These are phyloP conservation scores for Tenebrosternarchus preto DNA, from an alignment of 2,113 vertebrate genomes.

Conservation along the genomic window DNA sequence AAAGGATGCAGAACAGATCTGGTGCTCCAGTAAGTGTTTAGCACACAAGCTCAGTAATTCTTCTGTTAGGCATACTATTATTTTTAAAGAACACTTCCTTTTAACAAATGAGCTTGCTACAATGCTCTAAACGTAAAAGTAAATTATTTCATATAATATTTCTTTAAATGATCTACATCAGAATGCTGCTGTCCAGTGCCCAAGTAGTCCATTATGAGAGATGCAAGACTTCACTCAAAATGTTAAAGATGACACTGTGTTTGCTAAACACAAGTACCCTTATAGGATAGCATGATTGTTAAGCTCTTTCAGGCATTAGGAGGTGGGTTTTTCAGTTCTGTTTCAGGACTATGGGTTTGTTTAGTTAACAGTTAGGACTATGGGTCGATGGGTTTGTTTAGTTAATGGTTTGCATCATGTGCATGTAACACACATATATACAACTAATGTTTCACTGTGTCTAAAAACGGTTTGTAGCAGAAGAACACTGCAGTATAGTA, in stretches of 20 bases:
- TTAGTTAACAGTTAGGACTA: too few species aligned
- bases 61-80: not conserved
- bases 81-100: not conserved
- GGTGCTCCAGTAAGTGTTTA: too few species aligned
- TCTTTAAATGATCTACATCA: not conserved
- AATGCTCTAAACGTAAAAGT: not conserved
- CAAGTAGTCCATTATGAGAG: not conserved
- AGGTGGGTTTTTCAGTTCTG: not conserved
- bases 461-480: not conserved
- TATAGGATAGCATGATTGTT: not conserved
- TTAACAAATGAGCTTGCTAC: not conserved
- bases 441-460: not conserved
- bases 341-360: not conserved
- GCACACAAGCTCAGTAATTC: not conserved
- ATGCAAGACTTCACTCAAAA: not conserved
- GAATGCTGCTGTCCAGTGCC: not conserved
- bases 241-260: not conserved
- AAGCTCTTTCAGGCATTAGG: not conserved
- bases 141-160: not conserved
- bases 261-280: not conserved
- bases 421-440: not conserved
- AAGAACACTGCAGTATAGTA: not conserved
- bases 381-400: too few species aligned
- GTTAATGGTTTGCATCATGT: not conserved
- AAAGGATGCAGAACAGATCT: too few species aligned